A percentile compares a stretch with the other conserved stretches of the same genome.
Evolutionary conservation across 2,797 vertebrate genomes (phyloP).

Genomic region (Mus caroli): DNA sequence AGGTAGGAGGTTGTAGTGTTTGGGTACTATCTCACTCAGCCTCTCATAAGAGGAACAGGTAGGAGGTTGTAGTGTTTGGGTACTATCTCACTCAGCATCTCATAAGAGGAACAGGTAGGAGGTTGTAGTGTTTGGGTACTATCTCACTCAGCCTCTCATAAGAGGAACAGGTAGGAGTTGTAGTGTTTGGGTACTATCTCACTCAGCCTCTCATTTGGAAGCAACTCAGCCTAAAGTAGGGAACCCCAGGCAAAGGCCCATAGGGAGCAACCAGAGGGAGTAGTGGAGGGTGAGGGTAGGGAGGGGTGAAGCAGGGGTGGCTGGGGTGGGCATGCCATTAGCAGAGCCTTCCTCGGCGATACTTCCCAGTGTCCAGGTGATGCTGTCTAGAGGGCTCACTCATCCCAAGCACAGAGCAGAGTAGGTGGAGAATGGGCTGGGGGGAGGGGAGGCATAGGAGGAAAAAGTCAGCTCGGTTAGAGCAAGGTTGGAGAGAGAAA

Average conservation of each 20-base stretch:
- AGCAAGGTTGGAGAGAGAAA: neutral
- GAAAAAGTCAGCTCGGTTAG: neutral
- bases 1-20: neutral
- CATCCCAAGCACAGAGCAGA: neutral
- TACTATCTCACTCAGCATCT: too few species aligned
- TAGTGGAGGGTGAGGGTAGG: neutral
- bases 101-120: neutral
- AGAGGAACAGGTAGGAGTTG: neutral
- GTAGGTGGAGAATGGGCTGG: neutral
- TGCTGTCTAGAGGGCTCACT: neutral
- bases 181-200: neutral
- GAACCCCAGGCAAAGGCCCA: fast-evolving
- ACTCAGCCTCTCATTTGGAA: neutral
- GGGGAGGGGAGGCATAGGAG: neutral
- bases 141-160: too few species aligned
- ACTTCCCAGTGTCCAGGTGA: neutral
- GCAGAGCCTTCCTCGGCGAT: neutral
- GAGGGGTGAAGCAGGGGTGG: neutral
- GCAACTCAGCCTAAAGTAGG: neutral
- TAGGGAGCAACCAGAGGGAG: neutral
- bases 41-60: neutral
- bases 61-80: neutral
- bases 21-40: neutral
- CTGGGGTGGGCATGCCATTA: neutral
- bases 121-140: neutral